A percentile compares a stretch with the other conserved stretches of the same genome.
These are phyloP conservation scores for Muschampia plurimacula DNA, from an alignment of 2,888 invertebrate species.

Conservation along the genomic window DNA sequence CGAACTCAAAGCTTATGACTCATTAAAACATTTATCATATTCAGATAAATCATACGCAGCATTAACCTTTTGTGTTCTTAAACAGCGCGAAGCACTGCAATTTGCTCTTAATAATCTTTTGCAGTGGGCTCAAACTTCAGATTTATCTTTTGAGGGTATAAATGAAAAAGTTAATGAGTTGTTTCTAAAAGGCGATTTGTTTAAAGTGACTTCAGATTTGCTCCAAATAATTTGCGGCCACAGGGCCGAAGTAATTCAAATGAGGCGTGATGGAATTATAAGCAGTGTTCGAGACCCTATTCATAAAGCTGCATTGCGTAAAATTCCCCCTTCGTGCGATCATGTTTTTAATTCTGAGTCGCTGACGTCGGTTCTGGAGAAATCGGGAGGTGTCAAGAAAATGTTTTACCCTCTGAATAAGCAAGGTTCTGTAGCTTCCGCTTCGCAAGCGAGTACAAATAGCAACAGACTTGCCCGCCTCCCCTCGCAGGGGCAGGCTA, in stretches of 20 bases:
- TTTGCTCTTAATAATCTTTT: constrained; percentile 37
- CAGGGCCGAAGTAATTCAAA: constrained; percentile 23
- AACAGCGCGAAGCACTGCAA: constrained; percentile 34
- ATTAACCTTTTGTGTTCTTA: not conserved
- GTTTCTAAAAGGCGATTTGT: constrained; percentile 14
- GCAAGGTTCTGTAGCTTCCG: not conserved
- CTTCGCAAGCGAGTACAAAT: not conserved
- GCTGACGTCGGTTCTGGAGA: constrained; percentile 10
- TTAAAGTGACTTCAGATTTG: constrained; percentile 10
- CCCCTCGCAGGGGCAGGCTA: not conserved
- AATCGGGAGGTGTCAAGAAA: constrained; percentile 19
- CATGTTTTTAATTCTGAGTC: constrained; percentile 13
- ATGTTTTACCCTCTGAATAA: not conserved
- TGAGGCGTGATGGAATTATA: constrained; percentile 7
- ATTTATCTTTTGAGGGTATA: not conserved
- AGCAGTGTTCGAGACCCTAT: constrained; percentile 11
- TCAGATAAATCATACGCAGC: constrained; percentile 10
- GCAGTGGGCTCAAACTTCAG: constrained; percentile 19
- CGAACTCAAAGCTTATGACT: constrained; percentile 3
- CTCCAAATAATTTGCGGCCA: constrained; percentile 22
- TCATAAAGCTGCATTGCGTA: constrained; percentile 2
- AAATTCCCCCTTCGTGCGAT: constrained; percentile 8
- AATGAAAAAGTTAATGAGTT: constrained; percentile 6
- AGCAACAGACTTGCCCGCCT: not conserved
- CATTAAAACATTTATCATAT: not conserved